A percentile compares a stretch with the other conserved stretches of the same genome.
Conservation (phyloP, 2,113 vertebrate species). For the Procavia capensis region DNA sequence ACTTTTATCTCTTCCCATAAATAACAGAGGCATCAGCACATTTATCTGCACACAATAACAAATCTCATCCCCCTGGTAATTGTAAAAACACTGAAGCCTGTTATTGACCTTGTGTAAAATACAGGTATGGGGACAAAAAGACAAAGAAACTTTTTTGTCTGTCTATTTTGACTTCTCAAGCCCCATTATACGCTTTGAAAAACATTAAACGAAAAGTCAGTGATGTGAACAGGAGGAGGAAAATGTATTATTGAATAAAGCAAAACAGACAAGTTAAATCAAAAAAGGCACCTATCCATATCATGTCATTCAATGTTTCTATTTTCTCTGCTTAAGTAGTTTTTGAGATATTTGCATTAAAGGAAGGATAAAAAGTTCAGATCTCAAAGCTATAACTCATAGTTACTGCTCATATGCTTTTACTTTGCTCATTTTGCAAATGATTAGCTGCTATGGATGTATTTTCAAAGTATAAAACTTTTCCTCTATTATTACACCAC, state of each 20-base stretch:
- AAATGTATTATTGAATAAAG: constrained; percentile 66
- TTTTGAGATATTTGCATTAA: constrained; percentile 45
- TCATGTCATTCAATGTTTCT: constrained; percentile 64
- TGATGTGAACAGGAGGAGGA: constrained; percentile 62
- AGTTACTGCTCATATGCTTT: neutral
- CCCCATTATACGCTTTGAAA: constrained; percentile 20
- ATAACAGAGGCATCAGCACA: constrained; percentile 85
- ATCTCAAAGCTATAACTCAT: neutral
- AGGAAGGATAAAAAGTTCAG: neutral
- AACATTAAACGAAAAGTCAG: constrained; percentile 50
- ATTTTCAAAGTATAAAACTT: neutral
- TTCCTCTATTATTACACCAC: neutral
- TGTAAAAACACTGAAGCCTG: constrained; percentile 86
- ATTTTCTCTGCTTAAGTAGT: constrained; percentile 74
- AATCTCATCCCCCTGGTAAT: constrained; percentile 84
- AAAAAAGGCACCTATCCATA: constrained; percentile 67
- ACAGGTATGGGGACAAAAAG: constrained; percentile 58
- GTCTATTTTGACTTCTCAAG: neutral
- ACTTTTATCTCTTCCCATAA: constrained; percentile 84
- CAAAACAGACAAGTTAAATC: constrained; percentile 74
- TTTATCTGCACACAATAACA: constrained; percentile 85
- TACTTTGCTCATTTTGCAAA: neutral
- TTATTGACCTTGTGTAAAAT: constrained; percentile 86
- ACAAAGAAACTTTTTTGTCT: constrained; percentile 53
- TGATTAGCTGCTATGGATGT: neutral